These are phyloP conservation scores for Zophobas atratus DNA, from an alignment of 1,140 invertebrate species.

Conservation along the genomic window DNA sequence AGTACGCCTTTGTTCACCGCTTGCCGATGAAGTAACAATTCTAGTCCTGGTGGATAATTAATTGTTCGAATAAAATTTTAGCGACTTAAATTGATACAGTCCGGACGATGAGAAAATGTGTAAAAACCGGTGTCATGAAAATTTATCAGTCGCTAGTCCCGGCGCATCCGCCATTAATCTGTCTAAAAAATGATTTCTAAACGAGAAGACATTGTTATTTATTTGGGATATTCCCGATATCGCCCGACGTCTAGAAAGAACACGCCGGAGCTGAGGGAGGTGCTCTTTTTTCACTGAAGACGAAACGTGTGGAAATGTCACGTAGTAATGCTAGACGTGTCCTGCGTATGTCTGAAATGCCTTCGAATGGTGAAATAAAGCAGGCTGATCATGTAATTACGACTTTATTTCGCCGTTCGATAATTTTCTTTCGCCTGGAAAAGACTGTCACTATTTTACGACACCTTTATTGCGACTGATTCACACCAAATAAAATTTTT, in stretches of 20 bases:
- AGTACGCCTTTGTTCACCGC: too few species aligned
- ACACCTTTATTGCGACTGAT: constrained; percentile 34
- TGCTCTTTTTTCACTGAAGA: constrained; percentile 40
- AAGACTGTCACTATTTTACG: constrained; percentile 35
- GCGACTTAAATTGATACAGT: too few species aligned
- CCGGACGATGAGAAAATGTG: too few species aligned
- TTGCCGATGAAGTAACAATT: too few species aligned
- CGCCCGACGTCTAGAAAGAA: constrained; percentile 16
- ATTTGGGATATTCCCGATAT: constrained; percentile 25
- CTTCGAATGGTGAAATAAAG: constrained; percentile 35
- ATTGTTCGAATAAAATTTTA: too few species aligned
- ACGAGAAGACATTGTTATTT: constrained; percentile 4
- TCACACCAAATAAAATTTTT: constrained; percentile 38
- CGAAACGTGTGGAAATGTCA: constrained; percentile 38
- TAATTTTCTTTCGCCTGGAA: constrained; percentile 26
- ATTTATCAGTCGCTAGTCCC: background rate
- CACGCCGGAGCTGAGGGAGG: constrained; percentile 6
- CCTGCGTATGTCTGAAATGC: constrained; percentile 41
- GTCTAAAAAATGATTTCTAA: constrained; percentile 1
- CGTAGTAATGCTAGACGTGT: constrained; percentile 39
- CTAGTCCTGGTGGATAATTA: too few species aligned
- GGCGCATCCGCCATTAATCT: constrained; percentile 35
- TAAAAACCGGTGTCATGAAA: too few species aligned
- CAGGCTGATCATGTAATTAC: constrained; percentile 39
- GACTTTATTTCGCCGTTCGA: constrained; percentile 30